Percentiles rank a stretch among this genome's conserved stretches.
phyloP scores from a whole-genome alignment of 2,797 vertebrate species.

The Gymnothorax reevesii region DNA sequence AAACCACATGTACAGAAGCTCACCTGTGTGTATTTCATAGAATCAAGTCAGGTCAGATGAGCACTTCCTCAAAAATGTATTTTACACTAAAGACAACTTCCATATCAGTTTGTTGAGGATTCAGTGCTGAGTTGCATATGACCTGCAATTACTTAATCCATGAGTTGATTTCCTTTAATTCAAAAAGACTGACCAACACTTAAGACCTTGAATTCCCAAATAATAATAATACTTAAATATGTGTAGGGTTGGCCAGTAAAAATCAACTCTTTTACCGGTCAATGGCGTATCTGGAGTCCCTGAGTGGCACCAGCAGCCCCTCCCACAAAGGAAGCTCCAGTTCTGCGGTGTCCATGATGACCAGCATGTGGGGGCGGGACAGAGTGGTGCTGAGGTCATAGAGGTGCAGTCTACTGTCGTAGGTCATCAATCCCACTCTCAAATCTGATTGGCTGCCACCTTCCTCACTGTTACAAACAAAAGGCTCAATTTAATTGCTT shows the following conservation, averaged over 20 bases:
- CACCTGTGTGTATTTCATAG: not conserved
- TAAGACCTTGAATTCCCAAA: not conserved
- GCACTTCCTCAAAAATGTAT: not conserved
- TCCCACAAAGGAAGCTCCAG: conserved; percentile 73
- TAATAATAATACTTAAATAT: not conserved
- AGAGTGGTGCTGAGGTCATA: conserved; percentile 71
- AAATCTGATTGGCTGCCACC: conserved; percentile 48
- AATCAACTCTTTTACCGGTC: conserved; percentile 56
- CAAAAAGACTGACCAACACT: not conserved
- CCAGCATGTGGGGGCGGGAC: conserved; percentile 78
- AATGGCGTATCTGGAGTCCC: conserved; percentile 63
- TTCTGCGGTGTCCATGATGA: conserved; percentile 71
- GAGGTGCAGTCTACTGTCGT: conserved; percentile 74
- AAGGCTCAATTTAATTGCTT: not conserved
- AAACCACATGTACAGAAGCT: not conserved
- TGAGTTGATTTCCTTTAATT: not conserved
- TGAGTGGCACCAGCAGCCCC: conserved; percentile 74
- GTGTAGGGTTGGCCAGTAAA: not conserved
- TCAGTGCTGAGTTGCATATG: not conserved
- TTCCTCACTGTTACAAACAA: conserved; percentile 52
- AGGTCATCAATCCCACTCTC: conserved; percentile 76
- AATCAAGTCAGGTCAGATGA: not conserved
- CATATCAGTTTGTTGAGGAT: not conserved
- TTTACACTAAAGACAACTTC: too few species aligned
- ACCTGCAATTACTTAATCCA: not conserved